Conservation (phyloP, 1,140 invertebrate species). For the Lordiphosa collinella region DNA sequence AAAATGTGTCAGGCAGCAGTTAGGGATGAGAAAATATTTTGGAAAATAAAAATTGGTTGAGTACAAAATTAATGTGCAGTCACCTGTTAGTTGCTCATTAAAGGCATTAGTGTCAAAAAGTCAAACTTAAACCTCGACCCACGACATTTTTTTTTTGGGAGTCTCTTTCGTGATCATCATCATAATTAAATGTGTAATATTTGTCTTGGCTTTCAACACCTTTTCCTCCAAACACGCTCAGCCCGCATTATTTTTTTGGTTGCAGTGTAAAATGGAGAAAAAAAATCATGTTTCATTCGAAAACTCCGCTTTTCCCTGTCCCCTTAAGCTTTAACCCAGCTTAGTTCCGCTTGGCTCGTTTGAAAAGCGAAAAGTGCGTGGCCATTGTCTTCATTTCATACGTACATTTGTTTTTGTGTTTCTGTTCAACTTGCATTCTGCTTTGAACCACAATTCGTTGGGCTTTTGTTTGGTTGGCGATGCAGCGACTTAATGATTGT, state of each 20-base stretch:
- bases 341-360: conserved; percentile 53
- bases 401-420: conserved; percentile 23
- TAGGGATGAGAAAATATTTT: not conserved
- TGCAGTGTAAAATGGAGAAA: conserved; percentile 54
- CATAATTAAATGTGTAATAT: conserved; percentile 75
- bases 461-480: not conserved
- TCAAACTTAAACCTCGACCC: conserved; percentile 27
- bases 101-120: conserved; percentile 38
- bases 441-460: conserved; percentile 35
- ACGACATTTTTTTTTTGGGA: conserved; percentile 19
- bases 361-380: conserved; percentile 69
- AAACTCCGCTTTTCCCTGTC: conserved; percentile 23
- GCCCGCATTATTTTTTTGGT: not conserved
- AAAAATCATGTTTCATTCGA: conserved; percentile 60
- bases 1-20: not conserved
- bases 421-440: conserved; percentile 36
- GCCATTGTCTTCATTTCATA: conserved; percentile 36
- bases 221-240: conserved; percentile 18
- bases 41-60: not conserved
- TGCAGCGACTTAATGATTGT: conserved; percentile 4
- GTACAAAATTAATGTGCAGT: not conserved
- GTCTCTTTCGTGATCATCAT: conserved; percentile 2
- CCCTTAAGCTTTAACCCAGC: conserved; percentile 9
- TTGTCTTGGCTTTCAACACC: conserved; percentile 64
- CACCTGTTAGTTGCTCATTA: not conserved